Conservation (phyloP, 2,888 invertebrate genomes). For the Brachynemurus nebulosus region DNA sequence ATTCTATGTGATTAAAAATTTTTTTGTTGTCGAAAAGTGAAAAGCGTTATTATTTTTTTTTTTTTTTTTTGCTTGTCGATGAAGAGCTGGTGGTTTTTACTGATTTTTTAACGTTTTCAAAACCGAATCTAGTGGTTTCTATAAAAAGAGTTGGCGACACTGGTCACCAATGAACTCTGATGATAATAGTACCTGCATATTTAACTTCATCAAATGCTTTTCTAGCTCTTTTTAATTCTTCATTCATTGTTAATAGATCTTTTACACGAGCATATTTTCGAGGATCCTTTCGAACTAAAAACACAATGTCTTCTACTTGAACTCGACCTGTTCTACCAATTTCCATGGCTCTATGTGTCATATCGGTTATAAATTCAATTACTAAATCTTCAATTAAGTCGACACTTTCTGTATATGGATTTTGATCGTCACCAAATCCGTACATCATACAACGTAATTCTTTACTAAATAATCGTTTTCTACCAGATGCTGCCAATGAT, state of each 20-base stretch:
- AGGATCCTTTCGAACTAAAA: slow-evolving; percentile 85
- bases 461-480: slow-evolving; percentile 80
- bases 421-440: slow-evolving; percentile 98
- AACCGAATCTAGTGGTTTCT: too few relatives aligned
- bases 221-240: slow-evolving; percentile 94
- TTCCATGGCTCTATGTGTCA: slow-evolving; percentile 90
- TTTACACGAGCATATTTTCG: slow-evolving; percentile 96
- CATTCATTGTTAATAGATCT: slow-evolving; percentile 95
- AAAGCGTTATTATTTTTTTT: too few relatives aligned
- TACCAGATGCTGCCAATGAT: slow-evolving; percentile 40
- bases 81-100: too few relatives aligned
- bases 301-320: slow-evolving; percentile 96
- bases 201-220: slow-evolving; percentile 99
- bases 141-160: too few relatives aligned
- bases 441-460: slow-evolving; percentile 98
- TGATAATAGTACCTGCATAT: slow-evolving; percentile 68
- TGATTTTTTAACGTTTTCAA: too few relatives aligned
- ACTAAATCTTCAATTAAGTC: slow-evolving; percentile 95
- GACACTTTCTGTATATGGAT: slow-evolving; percentile 97
- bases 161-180: too few relatives aligned
- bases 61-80: too few relatives aligned
- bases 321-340: slow-evolving; percentile 92
- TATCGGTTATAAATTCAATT: slow-evolving; percentile 94
- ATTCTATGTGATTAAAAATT: too few relatives aligned
- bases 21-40: too few relatives aligned